Conservation (phyloP, 2,113 vertebrate genomes). For the Thunnus thynnus region DNA sequence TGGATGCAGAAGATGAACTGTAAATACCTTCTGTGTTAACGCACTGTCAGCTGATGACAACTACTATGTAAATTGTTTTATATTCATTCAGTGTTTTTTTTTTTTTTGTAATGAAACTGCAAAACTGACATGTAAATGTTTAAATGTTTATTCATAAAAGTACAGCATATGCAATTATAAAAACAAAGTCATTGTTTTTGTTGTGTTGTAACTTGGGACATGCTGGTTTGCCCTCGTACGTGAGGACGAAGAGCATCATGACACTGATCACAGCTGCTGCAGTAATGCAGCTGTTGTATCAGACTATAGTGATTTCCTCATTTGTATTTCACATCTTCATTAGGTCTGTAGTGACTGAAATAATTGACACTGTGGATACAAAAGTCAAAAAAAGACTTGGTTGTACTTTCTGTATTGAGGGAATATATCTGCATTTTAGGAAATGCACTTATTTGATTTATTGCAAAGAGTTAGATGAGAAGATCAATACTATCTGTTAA, state of each 20-base stretch:
- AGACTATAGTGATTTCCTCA: not conserved
- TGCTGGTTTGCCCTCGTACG: not conserved
- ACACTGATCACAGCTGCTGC: not conserved
- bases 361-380: not conserved
- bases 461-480: too few relatives aligned
- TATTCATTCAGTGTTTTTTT: conserved; percentile 38
- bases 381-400: not conserved
- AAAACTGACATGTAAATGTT: conserved; percentile 32
- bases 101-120: conserved; percentile 5
- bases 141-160: conserved; percentile 61
- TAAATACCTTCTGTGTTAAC: not conserved
- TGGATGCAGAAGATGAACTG: conserved; percentile 1
- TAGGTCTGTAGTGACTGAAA: not conserved
- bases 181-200: conserved; percentile 24
- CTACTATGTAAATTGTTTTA: not conserved
- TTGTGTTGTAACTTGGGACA: not conserved
- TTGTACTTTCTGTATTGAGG: too few relatives aligned
- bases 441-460: too few relatives aligned
- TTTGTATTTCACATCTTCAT: not conserved
- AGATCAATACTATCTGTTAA: too few relatives aligned
- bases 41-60: not conserved
- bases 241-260: conserved; percentile 2
- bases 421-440: too few relatives aligned
- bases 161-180: conserved; percentile 26
- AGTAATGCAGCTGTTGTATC: not conserved